phyloP scores from a whole-genome alignment of 1,140 invertebrate species.

The Drosophila kikkawai region DNA sequence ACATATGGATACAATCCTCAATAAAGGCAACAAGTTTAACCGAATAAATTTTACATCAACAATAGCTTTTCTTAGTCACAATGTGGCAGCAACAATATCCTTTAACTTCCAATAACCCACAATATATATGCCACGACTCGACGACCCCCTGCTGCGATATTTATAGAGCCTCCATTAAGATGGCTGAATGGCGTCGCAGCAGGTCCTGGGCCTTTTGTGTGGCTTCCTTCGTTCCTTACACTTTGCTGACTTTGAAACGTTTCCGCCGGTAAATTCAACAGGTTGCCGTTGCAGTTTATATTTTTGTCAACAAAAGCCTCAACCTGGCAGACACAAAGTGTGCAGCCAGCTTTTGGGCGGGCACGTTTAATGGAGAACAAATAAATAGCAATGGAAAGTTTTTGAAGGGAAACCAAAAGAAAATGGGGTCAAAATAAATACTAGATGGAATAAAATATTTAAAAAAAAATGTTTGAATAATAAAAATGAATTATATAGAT shows the following conservation, averaged over 20 bases:
- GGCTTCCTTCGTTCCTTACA: constrained; percentile 10
- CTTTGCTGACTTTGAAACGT: constrained; percentile 21
- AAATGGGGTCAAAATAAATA: background rate
- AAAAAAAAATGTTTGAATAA: background rate
- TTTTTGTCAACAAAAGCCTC: constrained; percentile 12
- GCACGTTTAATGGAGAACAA: constrained; percentile 20
- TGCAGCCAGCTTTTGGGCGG: constrained; percentile 50
- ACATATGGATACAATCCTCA: background rate
- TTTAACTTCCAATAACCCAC: background rate
- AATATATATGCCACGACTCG: background rate
- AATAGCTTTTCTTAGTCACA: background rate
- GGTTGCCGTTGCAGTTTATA: constrained; percentile 4
- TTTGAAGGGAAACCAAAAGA: background rate
- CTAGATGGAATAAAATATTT: too few species aligned
- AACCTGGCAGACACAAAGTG: background rate
- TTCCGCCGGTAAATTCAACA: constrained; percentile 11
- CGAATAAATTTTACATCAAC: background rate
- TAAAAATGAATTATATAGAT: background rate
- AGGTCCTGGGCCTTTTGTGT: background rate
- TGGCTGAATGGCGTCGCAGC: constrained; percentile 16
- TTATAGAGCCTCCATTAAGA: constrained; percentile 38
- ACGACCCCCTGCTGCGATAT: constrained; percentile 40
- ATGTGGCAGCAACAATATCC: background rate
- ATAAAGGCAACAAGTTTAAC: background rate
- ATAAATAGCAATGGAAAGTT: constrained; percentile 4